phyloP scores from a whole-genome alignment of 1,140 invertebrate species.

The Neuroterus valhalla region DNA sequence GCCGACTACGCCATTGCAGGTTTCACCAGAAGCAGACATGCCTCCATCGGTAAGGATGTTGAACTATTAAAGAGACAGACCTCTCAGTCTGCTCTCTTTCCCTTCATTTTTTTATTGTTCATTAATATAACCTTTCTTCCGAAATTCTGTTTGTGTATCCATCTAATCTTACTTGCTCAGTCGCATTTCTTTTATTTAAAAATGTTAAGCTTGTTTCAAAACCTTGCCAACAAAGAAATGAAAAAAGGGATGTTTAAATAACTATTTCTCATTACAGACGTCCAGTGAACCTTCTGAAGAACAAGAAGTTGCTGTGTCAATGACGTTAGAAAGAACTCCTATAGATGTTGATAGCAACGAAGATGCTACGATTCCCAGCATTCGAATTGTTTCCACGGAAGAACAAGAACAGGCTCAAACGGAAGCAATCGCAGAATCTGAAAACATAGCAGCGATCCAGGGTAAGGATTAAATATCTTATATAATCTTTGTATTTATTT shows the following conservation, averaged over 20 bases:
- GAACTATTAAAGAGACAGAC: background rate
- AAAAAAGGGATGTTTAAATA: too few species aligned
- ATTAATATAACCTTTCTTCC: too few species aligned
- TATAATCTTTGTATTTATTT: constrained; percentile 4
- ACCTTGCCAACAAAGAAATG: too few species aligned
- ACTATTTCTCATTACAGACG: constrained; percentile 52
- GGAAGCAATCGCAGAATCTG: constrained; percentile 63
- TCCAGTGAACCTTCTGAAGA: constrained; percentile 64
- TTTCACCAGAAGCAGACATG: constrained; percentile 78
- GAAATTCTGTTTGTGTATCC: too few species aligned
- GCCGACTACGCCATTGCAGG: constrained; percentile 83
- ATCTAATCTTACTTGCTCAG: too few species aligned
- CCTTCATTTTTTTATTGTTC: background rate
- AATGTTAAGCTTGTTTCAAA: too few species aligned
- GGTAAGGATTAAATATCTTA: constrained; percentile 47
- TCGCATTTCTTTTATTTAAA: too few species aligned
- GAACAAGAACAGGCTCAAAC: constrained; percentile 60
- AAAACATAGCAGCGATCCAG: constrained; percentile 59
- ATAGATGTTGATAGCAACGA: constrained; percentile 55
- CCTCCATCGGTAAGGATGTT: constrained; percentile 60
- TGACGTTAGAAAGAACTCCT: constrained; percentile 44
- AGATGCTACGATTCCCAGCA: constrained; percentile 59
- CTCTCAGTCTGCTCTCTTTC: background rate
- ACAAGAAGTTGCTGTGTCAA: constrained; percentile 58
- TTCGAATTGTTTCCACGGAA: constrained; percentile 55